phyloP scores from a whole-genome alignment of 2,797 vertebrate genomes.

The Manis crassicaudata region DNA sequence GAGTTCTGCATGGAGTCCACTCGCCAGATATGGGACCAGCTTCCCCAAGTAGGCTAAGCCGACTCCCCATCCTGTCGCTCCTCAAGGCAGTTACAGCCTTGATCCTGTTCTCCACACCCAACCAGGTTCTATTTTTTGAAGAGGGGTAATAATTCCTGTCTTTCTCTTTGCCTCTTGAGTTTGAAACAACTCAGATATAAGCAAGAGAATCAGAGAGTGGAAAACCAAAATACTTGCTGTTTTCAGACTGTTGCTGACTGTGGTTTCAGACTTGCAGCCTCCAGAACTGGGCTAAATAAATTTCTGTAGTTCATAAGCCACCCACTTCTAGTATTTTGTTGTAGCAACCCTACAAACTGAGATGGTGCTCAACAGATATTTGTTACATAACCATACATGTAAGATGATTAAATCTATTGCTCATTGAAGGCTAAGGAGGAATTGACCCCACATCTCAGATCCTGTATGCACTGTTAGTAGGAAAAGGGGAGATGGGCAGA shows the following conservation, averaged over 20 bases:
- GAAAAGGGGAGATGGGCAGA: background rate
- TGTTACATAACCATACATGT: fast-evolving
- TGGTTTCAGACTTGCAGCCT: background rate
- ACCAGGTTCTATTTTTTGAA: background rate
- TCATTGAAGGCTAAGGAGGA: background rate
- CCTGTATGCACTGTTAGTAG: background rate
- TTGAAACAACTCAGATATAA: background rate
- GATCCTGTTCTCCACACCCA: background rate
- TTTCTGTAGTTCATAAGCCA: background rate
- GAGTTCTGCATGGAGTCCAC: background rate
- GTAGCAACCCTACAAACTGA: fast-evolving
- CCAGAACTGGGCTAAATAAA: background rate
- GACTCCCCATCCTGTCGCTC: background rate
- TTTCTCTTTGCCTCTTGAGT: background rate
- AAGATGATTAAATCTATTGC: background rate
- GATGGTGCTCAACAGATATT: background rate
- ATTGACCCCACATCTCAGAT: background rate
- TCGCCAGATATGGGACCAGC: background rate
- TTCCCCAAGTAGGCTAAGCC: background rate
- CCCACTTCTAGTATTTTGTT: too few relatives aligned
- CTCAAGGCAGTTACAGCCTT: background rate
- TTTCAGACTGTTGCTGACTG: too few relatives aligned
- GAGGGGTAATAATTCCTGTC: background rate
- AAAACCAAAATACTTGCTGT: background rate
- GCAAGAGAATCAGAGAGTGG: background rate